These are phyloP conservation scores for Tiliqua scincoides DNA, from an alignment of 2,113 vertebrate genomes.

Conservation along the genomic window DNA sequence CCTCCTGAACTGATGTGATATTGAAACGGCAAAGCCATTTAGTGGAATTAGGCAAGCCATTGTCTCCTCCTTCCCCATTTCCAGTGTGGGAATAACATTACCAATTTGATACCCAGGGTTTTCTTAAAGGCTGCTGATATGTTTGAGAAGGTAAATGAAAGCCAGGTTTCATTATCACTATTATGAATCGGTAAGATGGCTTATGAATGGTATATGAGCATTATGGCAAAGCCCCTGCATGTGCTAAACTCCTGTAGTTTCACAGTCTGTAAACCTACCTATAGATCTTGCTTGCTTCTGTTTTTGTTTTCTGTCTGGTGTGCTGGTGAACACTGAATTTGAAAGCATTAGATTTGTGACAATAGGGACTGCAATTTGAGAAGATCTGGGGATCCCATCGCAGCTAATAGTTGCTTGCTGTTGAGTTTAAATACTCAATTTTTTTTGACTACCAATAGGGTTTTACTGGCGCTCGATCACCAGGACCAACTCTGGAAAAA, in stretches of 20 bases:
- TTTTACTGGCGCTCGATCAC: neutral
- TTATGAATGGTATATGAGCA: neutral
- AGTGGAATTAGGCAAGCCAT: neutral
- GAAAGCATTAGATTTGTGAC: neutral
- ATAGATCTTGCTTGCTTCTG: neutral
- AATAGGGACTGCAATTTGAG: neutral
- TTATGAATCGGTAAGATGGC: neutral
- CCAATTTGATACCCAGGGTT: neutral
- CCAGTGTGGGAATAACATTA: no score
- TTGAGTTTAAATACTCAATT: neutral
- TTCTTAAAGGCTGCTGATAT: neutral
- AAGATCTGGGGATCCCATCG: neutral
- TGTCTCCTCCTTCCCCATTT: neutral
- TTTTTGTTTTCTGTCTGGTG: neutral
- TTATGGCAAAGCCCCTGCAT: neutral
- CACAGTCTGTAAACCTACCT: neutral
- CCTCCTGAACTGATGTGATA: neutral
- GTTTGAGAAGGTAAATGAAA: neutral
- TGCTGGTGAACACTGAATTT: neutral
- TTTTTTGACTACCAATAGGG: neutral
- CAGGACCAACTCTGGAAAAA: neutral
- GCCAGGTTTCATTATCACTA: neutral
- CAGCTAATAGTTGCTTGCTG: neutral
- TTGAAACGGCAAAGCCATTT: neutral
- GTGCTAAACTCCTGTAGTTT: neutral